phyloP scores from a whole-genome alignment of 2,888 invertebrate species.

The Nesidiocoris tenuis region DNA sequence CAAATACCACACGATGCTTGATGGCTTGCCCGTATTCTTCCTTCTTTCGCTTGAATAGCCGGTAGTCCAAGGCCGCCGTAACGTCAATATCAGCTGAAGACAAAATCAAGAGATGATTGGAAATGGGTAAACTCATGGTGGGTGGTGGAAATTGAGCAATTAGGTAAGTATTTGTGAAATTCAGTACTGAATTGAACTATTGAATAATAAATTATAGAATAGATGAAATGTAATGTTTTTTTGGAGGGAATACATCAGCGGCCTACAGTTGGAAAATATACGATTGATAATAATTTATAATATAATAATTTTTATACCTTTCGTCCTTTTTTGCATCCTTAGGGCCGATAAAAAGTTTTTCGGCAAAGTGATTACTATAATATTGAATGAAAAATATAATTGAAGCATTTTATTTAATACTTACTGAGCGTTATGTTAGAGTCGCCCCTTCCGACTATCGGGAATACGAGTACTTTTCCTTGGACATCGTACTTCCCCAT shows the following conservation, averaged over 20 bases:
- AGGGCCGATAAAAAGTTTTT: too few species aligned
- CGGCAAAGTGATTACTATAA: too few species aligned
- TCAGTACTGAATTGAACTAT: background rate
- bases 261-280: too few species aligned
- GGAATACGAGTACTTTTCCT: slow-evolving; percentile 45
- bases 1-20: slow-evolving; percentile 46
- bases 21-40: slow-evolving; percentile 45
- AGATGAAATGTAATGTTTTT: too few species aligned
- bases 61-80: slow-evolving; percentile 44
- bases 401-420: too few species aligned
- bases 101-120: background rate
- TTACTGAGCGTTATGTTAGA: slow-evolving; percentile 46
- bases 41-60: slow-evolving; percentile 47
- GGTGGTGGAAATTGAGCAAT: background rate
- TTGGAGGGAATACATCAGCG: too few species aligned
- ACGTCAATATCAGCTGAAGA: slow-evolving; percentile 44
- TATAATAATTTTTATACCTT: too few species aligned
- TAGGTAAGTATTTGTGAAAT: background rate
- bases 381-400: too few species aligned
- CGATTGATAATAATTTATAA: too few species aligned
- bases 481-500: slow-evolving; percentile 44
- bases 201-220: too few species aligned
- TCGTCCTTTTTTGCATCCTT: too few species aligned
- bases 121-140: background rate
- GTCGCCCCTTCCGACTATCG: slow-evolving; percentile 43